Evolutionary conservation across 2,113 vertebrate genomes (phyloP).

Genomic region (Halcyon senegalensis): DNA sequence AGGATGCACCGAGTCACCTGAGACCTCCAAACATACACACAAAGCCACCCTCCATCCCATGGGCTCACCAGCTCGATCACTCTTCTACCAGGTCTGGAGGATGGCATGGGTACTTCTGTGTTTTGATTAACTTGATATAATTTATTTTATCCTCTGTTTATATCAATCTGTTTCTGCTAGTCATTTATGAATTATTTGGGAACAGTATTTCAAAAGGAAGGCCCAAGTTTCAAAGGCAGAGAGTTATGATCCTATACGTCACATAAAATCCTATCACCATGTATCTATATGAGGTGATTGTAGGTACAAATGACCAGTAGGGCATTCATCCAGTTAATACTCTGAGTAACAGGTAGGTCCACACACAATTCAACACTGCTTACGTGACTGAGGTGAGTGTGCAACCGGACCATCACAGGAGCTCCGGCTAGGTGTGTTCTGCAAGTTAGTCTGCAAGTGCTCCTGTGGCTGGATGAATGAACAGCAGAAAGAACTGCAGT

Average conservation of each 20-base stretch:
- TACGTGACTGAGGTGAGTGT: not conserved
- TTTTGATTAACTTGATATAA: not conserved
- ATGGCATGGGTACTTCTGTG: not conserved
- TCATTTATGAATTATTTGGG: not conserved
- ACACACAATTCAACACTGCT: not conserved
- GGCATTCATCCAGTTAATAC: not conserved
- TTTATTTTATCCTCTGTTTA: not conserved
- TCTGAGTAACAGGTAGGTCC: not conserved
- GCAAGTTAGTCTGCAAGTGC: not conserved
- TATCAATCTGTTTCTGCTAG: not conserved
- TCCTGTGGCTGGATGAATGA: not conserved
- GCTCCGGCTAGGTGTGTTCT: not conserved
- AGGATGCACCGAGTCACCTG: not conserved
- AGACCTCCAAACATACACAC: not conserved
- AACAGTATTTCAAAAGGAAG: not conserved
- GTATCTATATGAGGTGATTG: not conserved
- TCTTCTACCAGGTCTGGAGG: not conserved
- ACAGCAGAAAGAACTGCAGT: not conserved
- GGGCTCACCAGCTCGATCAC: accelerated
- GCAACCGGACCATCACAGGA: not conserved
- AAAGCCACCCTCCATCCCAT: not conserved
- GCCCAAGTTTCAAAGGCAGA: not conserved
- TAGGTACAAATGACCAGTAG: not conserved
- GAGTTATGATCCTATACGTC: not conserved
- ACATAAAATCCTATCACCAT: not conserved